Conservation (phyloP, 2,888 invertebrate genomes). For the Griposia aprilina region DNA sequence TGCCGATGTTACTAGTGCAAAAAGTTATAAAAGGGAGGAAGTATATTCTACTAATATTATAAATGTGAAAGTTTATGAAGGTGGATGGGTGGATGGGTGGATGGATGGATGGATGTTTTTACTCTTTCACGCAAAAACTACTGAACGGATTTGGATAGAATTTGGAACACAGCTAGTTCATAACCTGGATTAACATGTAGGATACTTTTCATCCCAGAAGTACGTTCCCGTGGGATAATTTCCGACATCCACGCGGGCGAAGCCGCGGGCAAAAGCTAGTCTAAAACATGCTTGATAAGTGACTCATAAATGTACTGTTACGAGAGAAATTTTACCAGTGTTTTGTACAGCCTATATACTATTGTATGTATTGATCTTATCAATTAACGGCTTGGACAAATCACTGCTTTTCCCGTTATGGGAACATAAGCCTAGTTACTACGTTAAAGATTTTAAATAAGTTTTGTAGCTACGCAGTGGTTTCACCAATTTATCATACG, state of each 20-base stretch:
- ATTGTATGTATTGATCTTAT: slow-evolving; percentile 16
- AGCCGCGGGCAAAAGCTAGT: too few relatives aligned
- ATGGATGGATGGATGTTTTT: too few relatives aligned
- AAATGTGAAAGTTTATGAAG: too few relatives aligned
- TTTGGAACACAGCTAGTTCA: too few relatives aligned
- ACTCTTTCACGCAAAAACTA: too few relatives aligned
- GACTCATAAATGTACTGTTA: slow-evolving; percentile 24
- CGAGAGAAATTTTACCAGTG: not conserved
- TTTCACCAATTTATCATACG: not conserved
- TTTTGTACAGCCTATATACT: not conserved
- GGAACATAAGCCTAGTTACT: not conserved
- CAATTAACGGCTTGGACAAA: slow-evolving; percentile 22
- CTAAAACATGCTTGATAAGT: slow-evolving; percentile 18
- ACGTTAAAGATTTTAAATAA: slow-evolving; percentile 1
- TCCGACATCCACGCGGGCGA: too few relatives aligned
- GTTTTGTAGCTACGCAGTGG: not conserved
- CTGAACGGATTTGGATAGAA: too few relatives aligned
- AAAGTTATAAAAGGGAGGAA: slow-evolving; percentile 5
- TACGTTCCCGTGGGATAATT: too few relatives aligned
- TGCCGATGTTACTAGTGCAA: not conserved
- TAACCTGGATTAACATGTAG: too few relatives aligned
- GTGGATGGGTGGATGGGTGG: too few relatives aligned
- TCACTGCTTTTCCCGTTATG: not conserved
- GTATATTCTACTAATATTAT: too few relatives aligned
- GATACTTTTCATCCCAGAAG: too few relatives aligned